phyloP scores from a whole-genome alignment of 2,888 invertebrate genomes.

The Mimachlamys varia region DNA sequence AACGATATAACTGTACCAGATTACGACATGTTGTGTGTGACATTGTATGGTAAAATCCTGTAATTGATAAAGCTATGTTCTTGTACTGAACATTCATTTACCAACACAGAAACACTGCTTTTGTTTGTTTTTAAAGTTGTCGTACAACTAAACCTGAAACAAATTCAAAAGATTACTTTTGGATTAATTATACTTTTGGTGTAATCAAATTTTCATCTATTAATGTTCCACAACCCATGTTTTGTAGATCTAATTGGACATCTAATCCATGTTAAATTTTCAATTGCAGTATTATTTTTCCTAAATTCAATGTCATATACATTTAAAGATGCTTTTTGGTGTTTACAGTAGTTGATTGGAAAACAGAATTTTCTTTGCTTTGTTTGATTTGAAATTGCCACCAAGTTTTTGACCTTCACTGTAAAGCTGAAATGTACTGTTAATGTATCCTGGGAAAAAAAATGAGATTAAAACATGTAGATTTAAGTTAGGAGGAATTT shows the following conservation, averaged over 20 bases:
- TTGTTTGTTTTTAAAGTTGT: background rate
- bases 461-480: background rate
- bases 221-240: background rate
- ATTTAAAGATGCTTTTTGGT: background rate
- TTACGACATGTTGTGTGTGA: no score
- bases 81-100: no score
- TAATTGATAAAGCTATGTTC: no score
- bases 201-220: background rate
- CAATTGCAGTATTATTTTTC: no score
- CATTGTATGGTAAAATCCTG: no score
- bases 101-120: background rate
- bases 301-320: no score
- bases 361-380: background rate
- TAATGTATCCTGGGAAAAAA: background rate
- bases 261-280: no score
- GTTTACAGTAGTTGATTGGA: background rate
- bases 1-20: no score
- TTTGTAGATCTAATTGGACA: no score
- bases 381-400: constrained; percentile 1
- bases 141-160: background rate
- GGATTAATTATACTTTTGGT: background rate
- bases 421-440: background rate
- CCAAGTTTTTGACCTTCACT: background rate
- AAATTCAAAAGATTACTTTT: background rate
- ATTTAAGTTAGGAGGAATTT: background rate